Evolutionary conservation across 2,113 vertebrate species (phyloP).

Genomic region (Eulemur macaco): DNA sequence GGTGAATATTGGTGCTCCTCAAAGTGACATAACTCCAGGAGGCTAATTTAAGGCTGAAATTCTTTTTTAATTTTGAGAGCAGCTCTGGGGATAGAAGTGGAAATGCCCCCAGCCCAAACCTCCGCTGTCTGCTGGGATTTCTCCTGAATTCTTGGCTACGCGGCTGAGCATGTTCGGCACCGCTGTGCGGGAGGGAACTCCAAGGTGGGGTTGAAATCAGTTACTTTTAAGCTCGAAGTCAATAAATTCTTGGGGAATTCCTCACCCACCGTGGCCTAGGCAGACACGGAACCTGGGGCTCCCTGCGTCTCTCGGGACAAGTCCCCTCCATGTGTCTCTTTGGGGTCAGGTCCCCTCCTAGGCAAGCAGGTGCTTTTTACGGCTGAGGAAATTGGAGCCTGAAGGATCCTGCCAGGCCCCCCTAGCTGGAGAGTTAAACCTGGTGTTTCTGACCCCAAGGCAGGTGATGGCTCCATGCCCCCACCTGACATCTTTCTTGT

Average conservation of each 20-base stretch:
- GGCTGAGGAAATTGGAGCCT: background rate
- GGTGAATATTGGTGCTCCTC: background rate
- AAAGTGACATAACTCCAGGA: background rate
- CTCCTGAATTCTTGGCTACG: background rate
- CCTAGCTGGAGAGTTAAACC: background rate
- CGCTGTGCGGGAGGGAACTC: background rate
- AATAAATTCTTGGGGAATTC: background rate
- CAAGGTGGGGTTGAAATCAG: background rate
- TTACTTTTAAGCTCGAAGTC: background rate
- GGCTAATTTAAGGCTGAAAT: background rate
- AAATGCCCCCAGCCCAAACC: background rate
- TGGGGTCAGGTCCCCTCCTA: background rate
- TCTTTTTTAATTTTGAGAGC: background rate
- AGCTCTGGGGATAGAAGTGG: background rate
- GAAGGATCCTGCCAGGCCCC: background rate
- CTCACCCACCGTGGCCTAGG: fast-evolving
- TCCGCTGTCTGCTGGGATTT: no score
- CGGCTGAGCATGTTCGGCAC: background rate
- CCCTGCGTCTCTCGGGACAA: fast-evolving
- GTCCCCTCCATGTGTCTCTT: background rate
- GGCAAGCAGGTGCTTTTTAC: background rate
- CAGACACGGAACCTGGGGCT: background rate
- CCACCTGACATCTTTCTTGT: background rate
- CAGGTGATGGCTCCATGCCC: no score
- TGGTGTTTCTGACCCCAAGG: background rate